These are phyloP conservation scores for Molothrus ater DNA, from an alignment of 2,797 vertebrate species.

Conservation along the genomic window DNA sequence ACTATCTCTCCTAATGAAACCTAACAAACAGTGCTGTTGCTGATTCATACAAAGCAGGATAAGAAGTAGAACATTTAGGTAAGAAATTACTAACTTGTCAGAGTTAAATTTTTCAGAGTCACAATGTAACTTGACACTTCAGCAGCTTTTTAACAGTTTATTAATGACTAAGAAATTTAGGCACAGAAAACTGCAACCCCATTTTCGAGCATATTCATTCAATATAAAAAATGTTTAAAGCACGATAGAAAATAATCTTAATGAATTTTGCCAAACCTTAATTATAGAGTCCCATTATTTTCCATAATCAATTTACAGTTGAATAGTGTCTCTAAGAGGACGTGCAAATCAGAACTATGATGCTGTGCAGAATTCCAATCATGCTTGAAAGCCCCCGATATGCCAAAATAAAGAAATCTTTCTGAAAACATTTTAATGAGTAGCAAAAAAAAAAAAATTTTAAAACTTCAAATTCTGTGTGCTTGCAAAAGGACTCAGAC, in stretches of 20 bases:
- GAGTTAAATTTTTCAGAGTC: not conserved
- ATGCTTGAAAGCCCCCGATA: not conserved
- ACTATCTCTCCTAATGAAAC: not conserved
- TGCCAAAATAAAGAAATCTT: not conserved
- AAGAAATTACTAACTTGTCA: not conserved
- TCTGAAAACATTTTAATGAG: not conserved
- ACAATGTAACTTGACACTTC: not conserved
- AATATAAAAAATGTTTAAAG: not conserved
- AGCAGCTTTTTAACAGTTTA: not conserved
- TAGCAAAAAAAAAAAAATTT: not conserved
- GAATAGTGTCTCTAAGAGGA: slow-evolving; percentile 12
- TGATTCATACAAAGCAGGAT: not conserved
- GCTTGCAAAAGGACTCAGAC: not conserved
- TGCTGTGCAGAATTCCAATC: not conserved
- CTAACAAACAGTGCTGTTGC: not conserved
- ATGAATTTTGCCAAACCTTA: slow-evolving; percentile 9
- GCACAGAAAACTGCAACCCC: not conserved
- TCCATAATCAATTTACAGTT: slow-evolving; percentile 29
- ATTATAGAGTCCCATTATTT: slow-evolving; percentile 22
- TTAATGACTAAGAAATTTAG: not conserved
- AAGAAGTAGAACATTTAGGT: not conserved
- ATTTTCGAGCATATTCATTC: not conserved
- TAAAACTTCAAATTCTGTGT: not conserved
- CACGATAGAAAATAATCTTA: not conserved
- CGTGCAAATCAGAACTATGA: not conserved